Evolutionary conservation across 2,797 vertebrate species (phyloP).

Genomic region (Thaleichthys pacificus): DNA sequence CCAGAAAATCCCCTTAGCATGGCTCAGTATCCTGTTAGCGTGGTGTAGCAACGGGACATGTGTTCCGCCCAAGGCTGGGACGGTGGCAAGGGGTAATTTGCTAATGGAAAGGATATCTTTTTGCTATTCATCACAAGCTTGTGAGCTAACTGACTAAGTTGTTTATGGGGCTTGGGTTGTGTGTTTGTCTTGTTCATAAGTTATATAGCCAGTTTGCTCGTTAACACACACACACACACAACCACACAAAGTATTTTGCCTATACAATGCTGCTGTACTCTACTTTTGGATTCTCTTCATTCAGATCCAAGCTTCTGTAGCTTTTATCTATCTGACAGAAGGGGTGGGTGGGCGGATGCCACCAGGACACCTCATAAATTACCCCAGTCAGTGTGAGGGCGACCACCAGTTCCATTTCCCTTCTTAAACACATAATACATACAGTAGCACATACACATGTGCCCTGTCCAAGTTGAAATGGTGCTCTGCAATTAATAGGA

Average conservation of each 20-base stretch:
- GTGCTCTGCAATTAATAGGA: constrained; percentile 85
- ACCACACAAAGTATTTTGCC: constrained; percentile 24
- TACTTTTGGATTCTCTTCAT: constrained; percentile 24
- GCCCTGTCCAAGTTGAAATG: constrained; percentile 71
- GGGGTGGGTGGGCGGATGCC: constrained; percentile 57
- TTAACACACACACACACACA: constrained; percentile 7
- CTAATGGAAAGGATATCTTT: constrained; percentile 52
- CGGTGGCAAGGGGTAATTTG: constrained; percentile 43
- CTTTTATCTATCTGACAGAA: constrained; percentile 73
- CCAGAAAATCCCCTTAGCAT: constrained; percentile 71
- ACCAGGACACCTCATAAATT: constrained; percentile 73
- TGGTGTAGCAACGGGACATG: constrained; percentile 50
- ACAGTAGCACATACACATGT: constrained; percentile 51
- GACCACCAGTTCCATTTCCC: constrained; percentile 57
- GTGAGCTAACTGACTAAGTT: constrained; percentile 16
- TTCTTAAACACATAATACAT: constrained; percentile 57
- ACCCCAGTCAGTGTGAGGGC: constrained; percentile 66
- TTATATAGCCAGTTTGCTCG: background rate
- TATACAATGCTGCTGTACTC: constrained; percentile 39
- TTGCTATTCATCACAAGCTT: constrained; percentile 27
- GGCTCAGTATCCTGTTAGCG: constrained; percentile 67
- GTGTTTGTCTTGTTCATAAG: constrained; percentile 3
- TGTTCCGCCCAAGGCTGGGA: constrained; percentile 16
- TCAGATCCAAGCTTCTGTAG: constrained; percentile 54
- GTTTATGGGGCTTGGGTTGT: constrained; percentile 31